Base-by-base conservation (phyloP, 2,888 invertebrate species). In the Miltochrista miniata region DNA sequence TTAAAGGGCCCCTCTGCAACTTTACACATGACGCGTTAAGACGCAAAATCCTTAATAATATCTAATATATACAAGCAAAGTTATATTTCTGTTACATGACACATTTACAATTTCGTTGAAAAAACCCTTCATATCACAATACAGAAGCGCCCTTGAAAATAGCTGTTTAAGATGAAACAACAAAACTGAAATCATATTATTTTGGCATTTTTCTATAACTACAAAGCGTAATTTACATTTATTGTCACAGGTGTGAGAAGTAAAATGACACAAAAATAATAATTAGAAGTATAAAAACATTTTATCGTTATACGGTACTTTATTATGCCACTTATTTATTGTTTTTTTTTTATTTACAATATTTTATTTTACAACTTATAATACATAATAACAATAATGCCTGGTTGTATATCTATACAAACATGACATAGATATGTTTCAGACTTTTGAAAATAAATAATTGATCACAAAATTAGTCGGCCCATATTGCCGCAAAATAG, bases 191-290 rank as follows among this genome's bases (percentile, higher is more conserved):
- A 70, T 60, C 46, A 72, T 68, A 70, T 69, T 59, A 54, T 85
- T 38, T 88, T 90, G 88, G 90, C 90, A 80, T 76, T 84, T 76
- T 70, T 75, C 75, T 81, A 85, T 82, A 73, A 73, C 86, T 90
- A 90, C 85, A 87, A 90, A 91, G 90, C 90, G 88, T 90, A 86
- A 87, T 83, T 79, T 90, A 89, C 76, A 87, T 84, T 90, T 91
- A 91, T 91, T 91, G 90, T 91, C 90, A 90, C 85, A 90, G 85
- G 87, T 87, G 87, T 90, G 85, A 85, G 78, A 84, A 83, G 79
- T 61, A 78, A 80, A 74, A 61, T 68, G 80, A 70, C 66, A 79
- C 66, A 79, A 81, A 75, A 76, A 71, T 69, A 72, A 69, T 72
- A 68, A 68, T 34, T 49, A 54, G 57, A 69, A 68, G 63, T 59